These are phyloP conservation scores for Petrocephalus sullivani DNA, from an alignment of 2,797 vertebrate species.

Conservation along the genomic window DNA sequence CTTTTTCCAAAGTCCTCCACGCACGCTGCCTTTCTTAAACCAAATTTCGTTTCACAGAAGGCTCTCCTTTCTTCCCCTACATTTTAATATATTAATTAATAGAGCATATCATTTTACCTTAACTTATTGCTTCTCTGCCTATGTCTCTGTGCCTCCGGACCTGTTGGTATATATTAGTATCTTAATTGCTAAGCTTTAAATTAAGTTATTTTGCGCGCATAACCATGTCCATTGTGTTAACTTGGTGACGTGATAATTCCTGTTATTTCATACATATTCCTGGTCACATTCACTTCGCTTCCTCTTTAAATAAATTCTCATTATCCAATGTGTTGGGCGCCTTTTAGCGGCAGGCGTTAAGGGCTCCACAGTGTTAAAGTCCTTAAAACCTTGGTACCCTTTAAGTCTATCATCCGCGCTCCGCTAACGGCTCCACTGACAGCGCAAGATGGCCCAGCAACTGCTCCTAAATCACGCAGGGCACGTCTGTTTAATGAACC, in stretches of 20 bases:
- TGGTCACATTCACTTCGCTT: background rate
- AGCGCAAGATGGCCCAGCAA: background rate
- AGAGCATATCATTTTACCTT: background rate
- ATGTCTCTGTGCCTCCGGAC: background rate
- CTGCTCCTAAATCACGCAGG: slow-evolving; percentile 15
- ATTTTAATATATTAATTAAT: background rate
- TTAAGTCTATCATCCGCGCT: background rate
- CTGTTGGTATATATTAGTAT: background rate
- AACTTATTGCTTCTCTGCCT: background rate
- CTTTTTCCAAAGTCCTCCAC: background rate
- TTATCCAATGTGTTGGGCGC: background rate
- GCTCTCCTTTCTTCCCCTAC: background rate
- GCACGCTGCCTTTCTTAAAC: background rate
- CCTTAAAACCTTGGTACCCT: background rate
- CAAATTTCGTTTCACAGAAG: background rate
- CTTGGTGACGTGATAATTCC: background rate
- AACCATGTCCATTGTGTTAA: background rate
- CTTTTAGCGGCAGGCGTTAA: background rate
- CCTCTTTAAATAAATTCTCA: background rate
- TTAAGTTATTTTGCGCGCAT: background rate
- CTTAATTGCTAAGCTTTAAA: background rate
- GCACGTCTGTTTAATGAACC: slow-evolving; percentile 12
- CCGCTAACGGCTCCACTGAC: background rate
- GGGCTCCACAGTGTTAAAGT: background rate
- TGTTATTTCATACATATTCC: background rate